Evolutionary conservation across 1,140 invertebrate species (phyloP).

Genomic region (Whitmania pigra): DNA sequence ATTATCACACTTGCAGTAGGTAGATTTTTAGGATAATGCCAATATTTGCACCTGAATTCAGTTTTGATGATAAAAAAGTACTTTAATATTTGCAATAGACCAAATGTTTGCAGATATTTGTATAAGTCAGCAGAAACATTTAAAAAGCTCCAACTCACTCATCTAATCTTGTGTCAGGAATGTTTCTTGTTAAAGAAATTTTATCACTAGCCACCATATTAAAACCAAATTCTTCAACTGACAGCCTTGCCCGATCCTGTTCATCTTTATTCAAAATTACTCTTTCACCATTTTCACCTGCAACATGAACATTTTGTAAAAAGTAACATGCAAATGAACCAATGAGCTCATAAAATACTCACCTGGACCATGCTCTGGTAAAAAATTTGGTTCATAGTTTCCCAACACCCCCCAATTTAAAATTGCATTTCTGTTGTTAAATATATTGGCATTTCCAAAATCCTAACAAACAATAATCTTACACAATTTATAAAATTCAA

Average conservation of each 20-base stretch:
- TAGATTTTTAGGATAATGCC: conserved; percentile 77
- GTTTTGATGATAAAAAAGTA: conserved; percentile 1
- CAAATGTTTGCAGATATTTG: conserved; percentile 4
- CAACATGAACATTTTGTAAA: background rate
- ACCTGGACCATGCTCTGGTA: conserved; percentile 59
- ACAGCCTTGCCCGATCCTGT: conserved; percentile 32
- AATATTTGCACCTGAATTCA: conserved; percentile 65
- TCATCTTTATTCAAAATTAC: conserved; percentile 35
- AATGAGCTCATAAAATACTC: conserved; percentile 43
- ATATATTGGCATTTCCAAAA: too few relatives aligned
- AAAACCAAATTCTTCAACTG: conserved; percentile 68
- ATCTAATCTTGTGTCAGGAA: conserved; percentile 70
- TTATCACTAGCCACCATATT: conserved; percentile 93
- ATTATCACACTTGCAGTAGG: conserved; percentile 87
- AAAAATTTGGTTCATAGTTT: conserved; percentile 49
- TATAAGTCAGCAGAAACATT: background rate
- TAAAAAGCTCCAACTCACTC: conserved; percentile 51
- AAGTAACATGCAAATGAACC: background rate
- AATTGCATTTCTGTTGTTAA: conserved; percentile 27
- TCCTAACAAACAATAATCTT: too few relatives aligned
- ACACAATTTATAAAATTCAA: too few relatives aligned
- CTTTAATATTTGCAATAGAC: conserved; percentile 6
- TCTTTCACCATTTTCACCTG: conserved; percentile 38
- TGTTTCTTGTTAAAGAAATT: conserved; percentile 64
- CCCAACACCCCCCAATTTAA: conserved; percentile 41